These are phyloP conservation scores for Leptosomus discolor DNA, from an alignment of 2,113 vertebrate species.

Conservation along the genomic window DNA sequence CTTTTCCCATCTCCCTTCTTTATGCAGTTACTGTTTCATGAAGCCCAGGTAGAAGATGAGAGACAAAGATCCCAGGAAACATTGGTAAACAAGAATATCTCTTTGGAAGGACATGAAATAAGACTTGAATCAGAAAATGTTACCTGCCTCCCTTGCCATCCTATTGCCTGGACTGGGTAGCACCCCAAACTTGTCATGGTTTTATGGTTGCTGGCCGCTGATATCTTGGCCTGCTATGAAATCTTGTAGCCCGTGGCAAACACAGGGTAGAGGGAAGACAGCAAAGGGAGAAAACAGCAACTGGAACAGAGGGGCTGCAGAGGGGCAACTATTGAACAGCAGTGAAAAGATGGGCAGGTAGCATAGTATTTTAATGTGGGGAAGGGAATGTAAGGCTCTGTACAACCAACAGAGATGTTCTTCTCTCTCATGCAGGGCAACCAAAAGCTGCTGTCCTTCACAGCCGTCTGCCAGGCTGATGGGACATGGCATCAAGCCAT, in stretches of 20 bases:
- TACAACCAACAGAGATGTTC: background rate
- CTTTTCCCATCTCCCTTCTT: background rate
- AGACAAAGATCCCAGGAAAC: background rate
- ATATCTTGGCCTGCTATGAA: background rate
- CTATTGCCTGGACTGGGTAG: background rate
- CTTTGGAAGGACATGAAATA: background rate
- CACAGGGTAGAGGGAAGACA: background rate
- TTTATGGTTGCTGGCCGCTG: background rate
- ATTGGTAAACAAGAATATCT: background rate
- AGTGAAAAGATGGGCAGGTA: background rate
- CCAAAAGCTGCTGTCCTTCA: conserved; percentile 66
- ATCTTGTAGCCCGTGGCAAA: background rate
- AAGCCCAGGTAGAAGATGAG: background rate
- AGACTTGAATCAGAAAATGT: background rate
- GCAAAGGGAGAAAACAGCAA: background rate
- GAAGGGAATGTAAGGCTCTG: background rate
- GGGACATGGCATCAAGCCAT: conserved; percentile 78
- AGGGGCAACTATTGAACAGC: background rate
- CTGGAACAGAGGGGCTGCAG: background rate
- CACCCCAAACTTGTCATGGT: background rate
- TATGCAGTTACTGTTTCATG: background rate
- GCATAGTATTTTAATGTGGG: background rate
- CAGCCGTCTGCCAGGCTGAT: conserved; percentile 74
- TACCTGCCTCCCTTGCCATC: background rate
- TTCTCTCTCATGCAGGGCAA: conserved; percentile 38